Percentiles rank a stretch among this genome's conserved stretches.
These are phyloP conservation scores for Denticeps clupeoides DNA, from an alignment of 2,797 vertebrate species.

Conservation along the genomic window DNA sequence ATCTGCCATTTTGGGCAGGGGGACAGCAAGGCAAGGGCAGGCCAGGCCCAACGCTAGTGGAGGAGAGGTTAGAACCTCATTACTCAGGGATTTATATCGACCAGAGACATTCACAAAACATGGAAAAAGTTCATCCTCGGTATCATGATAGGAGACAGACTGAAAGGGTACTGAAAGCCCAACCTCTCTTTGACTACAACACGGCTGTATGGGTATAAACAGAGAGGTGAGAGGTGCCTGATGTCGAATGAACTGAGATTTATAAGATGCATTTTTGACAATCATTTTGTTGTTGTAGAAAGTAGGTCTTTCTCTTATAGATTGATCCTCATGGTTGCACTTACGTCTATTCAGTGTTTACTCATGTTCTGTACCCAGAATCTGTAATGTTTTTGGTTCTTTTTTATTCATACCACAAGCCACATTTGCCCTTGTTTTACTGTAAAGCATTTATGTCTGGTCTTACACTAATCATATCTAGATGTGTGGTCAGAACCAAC, in stretches of 20 bases:
- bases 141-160: slow-evolving; percentile 31
- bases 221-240: neutral
- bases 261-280: slow-evolving; percentile 41
- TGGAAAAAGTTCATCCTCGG: neutral
- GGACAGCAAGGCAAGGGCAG: slow-evolving; percentile 57
- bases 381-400: too few species aligned
- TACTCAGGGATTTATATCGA: slow-evolving; percentile 47
- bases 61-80: slow-evolving; percentile 32
- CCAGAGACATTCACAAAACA: slow-evolving; percentile 27
- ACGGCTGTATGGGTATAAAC: slow-evolving; percentile 91
- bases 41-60: slow-evolving; percentile 38
- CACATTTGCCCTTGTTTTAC: too few species aligned
- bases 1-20: slow-evolving; percentile 63
- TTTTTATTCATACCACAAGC: too few species aligned
- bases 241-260: neutral
- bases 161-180: slow-evolving; percentile 47
- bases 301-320: slow-evolving; percentile 16
- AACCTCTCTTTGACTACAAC: slow-evolving; percentile 80
- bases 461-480: too few species aligned
- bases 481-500: too few species aligned
- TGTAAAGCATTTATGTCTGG: too few species aligned
- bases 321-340: neutral
- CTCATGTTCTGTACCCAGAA: neutral
- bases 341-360: neutral
- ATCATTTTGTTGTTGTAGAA: slow-evolving; percentile 44